A percentile compares a stretch with the other conserved stretches of the same genome.
Evolutionary conservation across 2,113 vertebrate species (phyloP).

Genomic region (Pluvialis apricaria): DNA sequence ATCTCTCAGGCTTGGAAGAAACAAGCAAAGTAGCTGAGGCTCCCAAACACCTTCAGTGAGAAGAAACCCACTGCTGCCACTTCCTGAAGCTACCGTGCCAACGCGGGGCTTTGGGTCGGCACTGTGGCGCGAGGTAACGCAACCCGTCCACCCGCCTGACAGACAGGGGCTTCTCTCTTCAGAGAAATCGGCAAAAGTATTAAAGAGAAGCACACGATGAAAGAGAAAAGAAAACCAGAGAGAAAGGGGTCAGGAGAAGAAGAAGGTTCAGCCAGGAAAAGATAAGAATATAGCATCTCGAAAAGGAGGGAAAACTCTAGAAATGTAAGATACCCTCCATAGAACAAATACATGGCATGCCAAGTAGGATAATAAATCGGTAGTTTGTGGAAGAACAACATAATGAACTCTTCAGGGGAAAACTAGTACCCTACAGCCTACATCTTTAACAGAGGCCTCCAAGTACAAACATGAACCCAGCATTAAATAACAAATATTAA

Average conservation of each 20-base stretch:
- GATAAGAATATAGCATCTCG: neutral
- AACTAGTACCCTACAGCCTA: neutral
- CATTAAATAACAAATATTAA: neutral
- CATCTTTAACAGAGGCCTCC: neutral
- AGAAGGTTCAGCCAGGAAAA: neutral
- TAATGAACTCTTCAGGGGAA: neutral
- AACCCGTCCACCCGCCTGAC: neutral
- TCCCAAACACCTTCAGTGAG: neutral
- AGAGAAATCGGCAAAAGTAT: neutral
- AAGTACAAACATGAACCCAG: neutral
- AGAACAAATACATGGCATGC: neutral
- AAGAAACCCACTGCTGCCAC: neutral
- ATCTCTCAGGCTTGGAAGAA: neutral
- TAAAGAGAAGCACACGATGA: neutral
- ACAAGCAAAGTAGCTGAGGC: neutral
- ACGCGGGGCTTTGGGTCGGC: fast-evolving
- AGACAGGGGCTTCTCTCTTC: neutral
- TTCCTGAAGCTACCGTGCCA: fast-evolving
- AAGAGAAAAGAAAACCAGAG: neutral
- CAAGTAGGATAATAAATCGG: neutral
- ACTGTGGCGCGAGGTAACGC: fast-evolving
- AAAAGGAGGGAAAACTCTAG: conserved; percentile 23
- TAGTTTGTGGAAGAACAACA: neutral
- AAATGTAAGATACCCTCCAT: neutral
- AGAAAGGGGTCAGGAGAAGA: neutral